Base-by-base conservation (phyloP, 2,888 invertebrate species). In the Tortrix viridana region DNA sequence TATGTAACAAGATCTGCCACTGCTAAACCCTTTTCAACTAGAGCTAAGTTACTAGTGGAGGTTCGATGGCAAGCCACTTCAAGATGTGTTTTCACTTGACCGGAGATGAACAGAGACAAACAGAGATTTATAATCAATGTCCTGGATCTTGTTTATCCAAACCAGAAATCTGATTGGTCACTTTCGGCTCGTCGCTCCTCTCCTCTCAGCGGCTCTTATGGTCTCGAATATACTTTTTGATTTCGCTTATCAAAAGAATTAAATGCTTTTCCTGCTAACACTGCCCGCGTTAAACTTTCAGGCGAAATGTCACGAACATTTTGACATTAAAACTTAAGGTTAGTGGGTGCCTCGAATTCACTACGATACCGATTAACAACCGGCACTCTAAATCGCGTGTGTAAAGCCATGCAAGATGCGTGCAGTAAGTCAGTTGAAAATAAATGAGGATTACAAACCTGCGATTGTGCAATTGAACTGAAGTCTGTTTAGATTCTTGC, bases 401-500 rank as follows among this genome's bases (percentile, higher is more conserved):
- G 16, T 41, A 41, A 22, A 32, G 37, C 12, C 61, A 44, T 37
- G 61, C 48, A 12, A 23, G 58, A 46, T 56, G 56, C 61, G 56
- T 62, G 56, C 19, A 48, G 48, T 50, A n/a, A 50, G 18, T 54
- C 53, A 41, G 41, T 52, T 19, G 38, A n/a, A 38, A n/a, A 41
- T 50, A 50, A 50, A 43, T 32, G 49, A 44, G 55, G 62, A 62
- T 60, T 55, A 55, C 50, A 38, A 41, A 22, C 32, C 19, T 32
- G n/a, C 32, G 14, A 55, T 62, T 62, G 62, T 57, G 56, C 56
- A 62, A 62, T 38, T 32, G 32, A 32, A 32, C 32, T 32, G 32
- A 41, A n/a, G 41, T 41, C 41, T 48, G 54, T 60, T n/a, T 55
- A 49, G 20, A 47, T 54, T 47, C 32, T 77, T 79, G 73, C 75